phyloP scores from a whole-genome alignment of 1,140 invertebrate species.

The Thaumatotibia leucotreta region DNA sequence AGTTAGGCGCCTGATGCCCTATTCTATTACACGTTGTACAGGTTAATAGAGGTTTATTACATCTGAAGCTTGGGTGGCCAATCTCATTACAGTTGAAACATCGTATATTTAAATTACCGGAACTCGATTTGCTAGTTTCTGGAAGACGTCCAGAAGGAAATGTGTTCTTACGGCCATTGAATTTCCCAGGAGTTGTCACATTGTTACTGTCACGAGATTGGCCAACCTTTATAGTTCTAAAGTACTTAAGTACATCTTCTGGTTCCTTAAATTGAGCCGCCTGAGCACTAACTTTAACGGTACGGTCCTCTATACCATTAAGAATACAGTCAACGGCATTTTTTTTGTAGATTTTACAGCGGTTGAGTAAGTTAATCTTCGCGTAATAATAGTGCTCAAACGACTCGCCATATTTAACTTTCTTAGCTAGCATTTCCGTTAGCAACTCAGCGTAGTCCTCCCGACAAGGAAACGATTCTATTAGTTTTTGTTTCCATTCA shows the following conservation, averaged over 20 bases:
- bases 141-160: not conserved
- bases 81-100: conserved; percentile 33
- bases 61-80: conserved; percentile 32
- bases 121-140: not conserved
- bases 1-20: conserved; percentile 20
- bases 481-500: conserved; percentile 34
- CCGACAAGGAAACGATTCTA: conserved; percentile 27
- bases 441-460: conserved; percentile 29
- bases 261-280: conserved; percentile 25
- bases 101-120: conserved; percentile 7
- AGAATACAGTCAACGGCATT: conserved; percentile 32
- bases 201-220: not conserved
- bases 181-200: not conserved
- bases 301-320: conserved; percentile 31
- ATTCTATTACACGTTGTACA: conserved; percentile 22
- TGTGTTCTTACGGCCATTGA: conserved; percentile 7
- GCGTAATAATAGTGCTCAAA: conserved; percentile 34
- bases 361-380: conserved; percentile 32
- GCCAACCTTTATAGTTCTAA: conserved; percentile 20
- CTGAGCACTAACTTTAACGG: conserved; percentile 28
- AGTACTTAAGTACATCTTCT: conserved; percentile 28
- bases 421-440: conserved; percentile 25
- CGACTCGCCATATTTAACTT: conserved; percentile 25
- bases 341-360: conserved; percentile 25
- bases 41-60: conserved; percentile 23